These are phyloP conservation scores for Drosophila guanche DNA, from an alignment of 1,140 invertebrate genomes.

Conservation along the genomic window DNA sequence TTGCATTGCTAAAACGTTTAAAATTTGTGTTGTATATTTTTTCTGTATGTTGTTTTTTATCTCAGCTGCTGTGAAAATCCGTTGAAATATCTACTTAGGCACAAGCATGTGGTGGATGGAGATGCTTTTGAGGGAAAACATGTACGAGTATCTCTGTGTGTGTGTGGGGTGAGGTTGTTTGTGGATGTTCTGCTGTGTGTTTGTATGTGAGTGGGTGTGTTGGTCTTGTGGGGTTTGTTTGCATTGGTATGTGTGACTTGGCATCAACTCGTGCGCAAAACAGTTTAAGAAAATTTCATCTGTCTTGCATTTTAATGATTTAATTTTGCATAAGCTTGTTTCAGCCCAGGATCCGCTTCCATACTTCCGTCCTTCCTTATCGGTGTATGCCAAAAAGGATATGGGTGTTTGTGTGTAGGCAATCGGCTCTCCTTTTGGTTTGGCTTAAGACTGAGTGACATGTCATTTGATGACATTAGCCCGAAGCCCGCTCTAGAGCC, in stretches of 20 bases:
- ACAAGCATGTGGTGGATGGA: conserved; percentile 45
- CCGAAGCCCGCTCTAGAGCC: conserved; percentile 54
- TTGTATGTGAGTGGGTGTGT: conserved; percentile 28
- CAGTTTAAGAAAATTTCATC: conserved; percentile 74
- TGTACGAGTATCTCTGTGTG: conserved; percentile 26
- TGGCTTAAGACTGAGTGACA: conserved; percentile 54
- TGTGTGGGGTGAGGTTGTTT: conserved; percentile 9
- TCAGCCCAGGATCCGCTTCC: conserved; percentile 1
- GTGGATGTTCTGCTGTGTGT: conserved; percentile 4
- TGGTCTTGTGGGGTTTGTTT: conserved; percentile 15
- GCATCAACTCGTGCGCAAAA: conserved; percentile 72
- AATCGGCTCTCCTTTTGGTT: conserved; percentile 27
- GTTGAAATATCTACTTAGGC: conserved; percentile 72
- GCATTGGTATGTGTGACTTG: conserved; percentile 46
- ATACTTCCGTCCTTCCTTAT: conserved; percentile 15
- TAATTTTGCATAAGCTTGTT: conserved; percentile 75
- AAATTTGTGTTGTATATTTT: conserved; percentile 50
- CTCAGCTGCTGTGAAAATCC: conserved; percentile 60
- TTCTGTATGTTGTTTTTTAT: conserved; percentile 40
- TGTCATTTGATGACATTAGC: conserved; percentile 69
- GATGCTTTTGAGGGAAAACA: conserved; percentile 2
- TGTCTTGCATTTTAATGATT: conserved; percentile 76
- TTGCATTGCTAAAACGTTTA: conserved; percentile 48
- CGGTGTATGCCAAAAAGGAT: conserved; percentile 16
- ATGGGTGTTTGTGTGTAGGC: not conserved